These are phyloP conservation scores for Petrosia ficiformis DNA, from an alignment of 37 sponge, comb jelly and placozoan genomes.

Conservation along the genomic window DNA sequence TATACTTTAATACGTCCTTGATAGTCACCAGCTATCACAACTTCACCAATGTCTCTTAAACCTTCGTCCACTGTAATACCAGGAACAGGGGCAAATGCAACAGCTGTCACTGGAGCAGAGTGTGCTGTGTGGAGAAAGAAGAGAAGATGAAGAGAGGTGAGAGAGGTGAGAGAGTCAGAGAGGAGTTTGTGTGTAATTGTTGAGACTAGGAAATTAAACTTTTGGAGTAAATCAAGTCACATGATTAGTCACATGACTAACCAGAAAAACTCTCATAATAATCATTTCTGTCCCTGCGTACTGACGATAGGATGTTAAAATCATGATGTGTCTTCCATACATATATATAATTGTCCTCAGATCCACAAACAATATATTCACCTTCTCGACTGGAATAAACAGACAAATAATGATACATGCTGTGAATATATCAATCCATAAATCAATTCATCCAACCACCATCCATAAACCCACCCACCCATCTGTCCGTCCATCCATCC, in stretches of 20 bases:
- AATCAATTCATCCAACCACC: neutral
- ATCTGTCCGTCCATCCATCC: no score
- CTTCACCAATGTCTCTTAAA: constrained; percentile 76
- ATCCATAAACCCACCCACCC: no score
- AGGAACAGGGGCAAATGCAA: constrained; percentile 92
- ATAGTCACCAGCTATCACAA: constrained; percentile 90
- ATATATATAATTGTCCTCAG: constrained; percentile 86
- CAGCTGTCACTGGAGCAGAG: constrained; percentile 79
- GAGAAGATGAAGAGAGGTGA: neutral
- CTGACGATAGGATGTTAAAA: constrained; percentile 63
- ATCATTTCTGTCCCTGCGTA: constrained; percentile 86
- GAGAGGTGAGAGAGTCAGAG: constrained; percentile 9
- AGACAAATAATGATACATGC: neutral
- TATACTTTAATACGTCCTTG: constrained; percentile 85
- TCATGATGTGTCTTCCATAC: constrained; percentile 89
- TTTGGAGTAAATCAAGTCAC: neutral
- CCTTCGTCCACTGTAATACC: constrained; percentile 84
- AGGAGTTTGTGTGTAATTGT: constrained; percentile 22
- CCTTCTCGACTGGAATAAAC: constrained; percentile 74
- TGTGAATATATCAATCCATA: neutral
- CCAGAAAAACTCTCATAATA: constrained; percentile 84
- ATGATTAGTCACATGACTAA: constrained; percentile 8
- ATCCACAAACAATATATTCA: constrained; percentile 84
- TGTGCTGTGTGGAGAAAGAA: no score
- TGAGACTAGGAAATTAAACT: neutral